A percentile compares a stretch with the other conserved stretches of the same genome.
phyloP scores from a whole-genome alignment of 2,113 vertebrate genomes.

The Corythaixoides concolor region DNA sequence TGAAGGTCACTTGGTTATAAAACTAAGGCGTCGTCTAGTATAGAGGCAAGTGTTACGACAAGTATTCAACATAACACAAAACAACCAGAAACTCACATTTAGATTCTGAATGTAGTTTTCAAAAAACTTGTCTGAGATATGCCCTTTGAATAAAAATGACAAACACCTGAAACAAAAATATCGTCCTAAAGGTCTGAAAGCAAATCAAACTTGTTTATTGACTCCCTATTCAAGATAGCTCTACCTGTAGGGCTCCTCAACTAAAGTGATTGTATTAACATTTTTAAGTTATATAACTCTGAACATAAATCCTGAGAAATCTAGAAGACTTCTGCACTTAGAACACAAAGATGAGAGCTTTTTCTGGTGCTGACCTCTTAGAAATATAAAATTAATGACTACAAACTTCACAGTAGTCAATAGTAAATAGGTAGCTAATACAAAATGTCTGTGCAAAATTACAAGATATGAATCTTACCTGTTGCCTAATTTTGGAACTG shows the following conservation, averaged over 20 bases:
- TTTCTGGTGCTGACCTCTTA: neutral
- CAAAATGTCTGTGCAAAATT: neutral
- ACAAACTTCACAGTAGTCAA: neutral
- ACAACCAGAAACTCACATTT: neutral
- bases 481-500: neutral
- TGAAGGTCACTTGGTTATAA: slow-evolving; percentile 33
- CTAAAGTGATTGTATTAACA: neutral
- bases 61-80: neutral
- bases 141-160: neutral
- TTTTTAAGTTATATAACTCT: neutral
- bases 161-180: neutral
- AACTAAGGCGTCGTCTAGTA: neutral
- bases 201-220: neutral
- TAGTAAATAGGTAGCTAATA: neutral
- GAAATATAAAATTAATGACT: neutral
- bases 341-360: neutral
- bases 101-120: neutral
- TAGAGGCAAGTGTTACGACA: neutral
- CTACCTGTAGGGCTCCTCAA: neutral
- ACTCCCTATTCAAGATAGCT: neutral
- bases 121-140: neutral
- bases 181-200: neutral
- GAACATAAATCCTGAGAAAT: neutral
- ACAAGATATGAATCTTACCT: neutral
- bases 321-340: neutral